phyloP scores from a whole-genome alignment of 1,140 invertebrate genomes.

The Chionoecetes opilio region DNA sequence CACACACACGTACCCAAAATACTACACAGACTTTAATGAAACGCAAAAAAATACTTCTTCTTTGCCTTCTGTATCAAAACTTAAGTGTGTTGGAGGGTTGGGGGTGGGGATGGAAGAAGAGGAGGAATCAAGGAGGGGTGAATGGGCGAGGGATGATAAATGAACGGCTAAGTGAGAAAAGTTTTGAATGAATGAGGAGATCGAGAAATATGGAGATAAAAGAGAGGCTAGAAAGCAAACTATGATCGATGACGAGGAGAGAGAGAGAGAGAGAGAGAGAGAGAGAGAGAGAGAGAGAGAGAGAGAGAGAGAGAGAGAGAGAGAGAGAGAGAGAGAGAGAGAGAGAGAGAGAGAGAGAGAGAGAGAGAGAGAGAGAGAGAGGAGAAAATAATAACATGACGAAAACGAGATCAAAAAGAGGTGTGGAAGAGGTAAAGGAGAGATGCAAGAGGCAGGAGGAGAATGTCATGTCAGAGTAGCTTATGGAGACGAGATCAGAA shows the following conservation, averaged over 20 bases:
- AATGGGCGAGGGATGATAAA: neutral
- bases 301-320: neutral
- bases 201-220: neutral
- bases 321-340: neutral
- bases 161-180: neutral
- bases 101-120: neutral
- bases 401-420: too few relatives aligned
- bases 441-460: neutral
- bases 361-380: neutral
- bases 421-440: neutral
- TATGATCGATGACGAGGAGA: neutral
- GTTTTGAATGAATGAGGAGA: neutral
- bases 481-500: neutral
- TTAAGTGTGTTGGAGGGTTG: neutral
- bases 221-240: neutral
- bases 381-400: neutral
- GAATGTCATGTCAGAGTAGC: neutral
- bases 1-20: neutral
- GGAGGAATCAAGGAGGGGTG: neutral
- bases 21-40: too few relatives aligned
- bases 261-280: neutral
- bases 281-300: neutral
- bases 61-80: too few relatives aligned
- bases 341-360: neutral
- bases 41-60: too few relatives aligned